Percentiles rank a stretch among this genome's conserved stretches.
phyloP scores from a whole-genome alignment of 2,888 invertebrate species.

The Amiota mariae region DNA sequence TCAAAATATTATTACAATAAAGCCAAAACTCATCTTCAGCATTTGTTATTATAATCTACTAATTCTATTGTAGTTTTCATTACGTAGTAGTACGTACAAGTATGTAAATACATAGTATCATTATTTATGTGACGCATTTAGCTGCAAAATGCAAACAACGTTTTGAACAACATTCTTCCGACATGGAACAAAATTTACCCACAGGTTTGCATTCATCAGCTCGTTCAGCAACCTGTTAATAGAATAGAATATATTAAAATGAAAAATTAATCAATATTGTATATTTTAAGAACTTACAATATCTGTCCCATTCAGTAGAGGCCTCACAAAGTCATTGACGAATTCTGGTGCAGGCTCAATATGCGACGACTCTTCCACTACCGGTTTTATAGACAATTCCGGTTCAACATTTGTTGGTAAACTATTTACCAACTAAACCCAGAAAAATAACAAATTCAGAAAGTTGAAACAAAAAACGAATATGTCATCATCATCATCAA shows the following conservation, averaged over 20 bases:
- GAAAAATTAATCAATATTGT: too few species aligned
- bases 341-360: neutral
- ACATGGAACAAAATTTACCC: neutral
- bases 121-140: conserved; percentile 10
- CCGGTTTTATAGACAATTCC: neutral
- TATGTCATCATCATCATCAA: neutral
- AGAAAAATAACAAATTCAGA: neutral
- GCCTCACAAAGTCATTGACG: too few species aligned
- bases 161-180: conserved; percentile 5
- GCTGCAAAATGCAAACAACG: conserved; percentile 11
- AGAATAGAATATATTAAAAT: too few species aligned
- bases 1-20: too few species aligned
- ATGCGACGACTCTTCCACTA: neutral
- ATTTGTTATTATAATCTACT: too few species aligned
- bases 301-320: too few species aligned
- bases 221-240: neutral
- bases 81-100: too few species aligned
- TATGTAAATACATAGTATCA: too few species aligned
- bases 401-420: conserved; percentile 5
- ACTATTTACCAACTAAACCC: neutral
- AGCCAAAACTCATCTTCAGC: too few species aligned
- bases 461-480: conserved; percentile 4
- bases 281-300: too few species aligned
- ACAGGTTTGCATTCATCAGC: neutral
- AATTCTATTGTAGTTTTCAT: too few species aligned